Conservation (phyloP, 2,113 vertebrate species). For the Hippolais icterina region DNA sequence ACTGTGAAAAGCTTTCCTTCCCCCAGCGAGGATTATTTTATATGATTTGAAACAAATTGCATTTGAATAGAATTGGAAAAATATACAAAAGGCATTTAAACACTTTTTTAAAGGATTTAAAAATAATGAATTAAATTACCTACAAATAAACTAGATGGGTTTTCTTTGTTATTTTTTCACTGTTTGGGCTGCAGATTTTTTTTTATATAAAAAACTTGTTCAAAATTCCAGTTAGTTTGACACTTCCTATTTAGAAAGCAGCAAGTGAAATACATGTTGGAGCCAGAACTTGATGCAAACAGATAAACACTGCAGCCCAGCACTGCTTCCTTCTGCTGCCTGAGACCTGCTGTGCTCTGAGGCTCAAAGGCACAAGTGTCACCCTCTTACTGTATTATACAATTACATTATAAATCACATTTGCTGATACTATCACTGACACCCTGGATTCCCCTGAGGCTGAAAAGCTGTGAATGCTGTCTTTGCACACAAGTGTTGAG, state of each 20-base stretch:
- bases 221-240: background rate
- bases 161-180: background rate
- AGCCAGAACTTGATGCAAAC: background rate
- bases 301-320: background rate
- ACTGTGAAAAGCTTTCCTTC: background rate
- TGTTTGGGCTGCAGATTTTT: background rate
- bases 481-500: background rate
- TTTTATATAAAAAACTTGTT: background rate
- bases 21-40: background rate
- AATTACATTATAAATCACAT: background rate
- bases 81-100: background rate
- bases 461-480: background rate
- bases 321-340: background rate
- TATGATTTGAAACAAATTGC: background rate
- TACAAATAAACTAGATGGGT: background rate
- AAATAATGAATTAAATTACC: background rate
- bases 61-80: background rate
- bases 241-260: background rate
- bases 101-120: background rate
- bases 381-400: background rate
- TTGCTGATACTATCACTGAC: background rate
- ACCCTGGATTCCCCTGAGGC: background rate
- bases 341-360: background rate
- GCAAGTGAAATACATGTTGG: background rate
- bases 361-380: background rate